These are phyloP conservation scores for Pilophorus perplexus DNA, from an alignment of 2,888 invertebrate genomes.

Conservation along the genomic window DNA sequence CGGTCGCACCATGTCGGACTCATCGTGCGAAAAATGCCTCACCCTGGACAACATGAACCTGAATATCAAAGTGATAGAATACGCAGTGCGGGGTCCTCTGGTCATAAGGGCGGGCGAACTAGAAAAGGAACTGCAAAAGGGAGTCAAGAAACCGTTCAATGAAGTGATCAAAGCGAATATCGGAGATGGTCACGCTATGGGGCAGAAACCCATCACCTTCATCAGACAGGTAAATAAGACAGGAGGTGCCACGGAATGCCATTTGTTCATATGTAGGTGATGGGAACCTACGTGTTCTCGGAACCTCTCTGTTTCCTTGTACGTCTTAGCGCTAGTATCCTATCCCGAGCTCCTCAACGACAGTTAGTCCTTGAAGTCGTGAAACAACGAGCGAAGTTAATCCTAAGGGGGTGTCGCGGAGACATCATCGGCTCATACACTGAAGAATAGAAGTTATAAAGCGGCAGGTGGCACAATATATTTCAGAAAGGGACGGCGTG, in stretches of 20 bases:
- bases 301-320: too few species aligned
- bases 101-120: constrained; percentile 90
- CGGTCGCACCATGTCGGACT: constrained; percentile 13
- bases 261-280: too few species aligned
- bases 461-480: constrained; percentile 82
- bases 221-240: too few species aligned
- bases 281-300: too few species aligned
- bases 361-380: constrained; percentile 74
- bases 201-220: constrained; percentile 90
- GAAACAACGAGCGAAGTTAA: constrained; percentile 66
- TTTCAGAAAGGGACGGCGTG: constrained; percentile 74
- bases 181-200: constrained; percentile 98
- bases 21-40: constrained; percentile 45
- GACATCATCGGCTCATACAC: constrained; percentile 81
- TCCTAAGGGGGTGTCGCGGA: constrained; percentile 71
- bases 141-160: constrained; percentile 82
- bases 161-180: constrained; percentile 95
- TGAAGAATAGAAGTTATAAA: constrained; percentile 89
- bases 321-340: constrained; percentile 74
- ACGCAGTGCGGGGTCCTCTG: constrained; percentile 95
- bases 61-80: constrained; percentile 86
- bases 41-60: constrained; percentile 72
- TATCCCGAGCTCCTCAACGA: constrained; percentile 73
- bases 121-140: constrained; percentile 85
- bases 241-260: too few species aligned